Conservation (phyloP, 2,888 invertebrate genomes). For the Caenorhabditis sp. region DNA sequence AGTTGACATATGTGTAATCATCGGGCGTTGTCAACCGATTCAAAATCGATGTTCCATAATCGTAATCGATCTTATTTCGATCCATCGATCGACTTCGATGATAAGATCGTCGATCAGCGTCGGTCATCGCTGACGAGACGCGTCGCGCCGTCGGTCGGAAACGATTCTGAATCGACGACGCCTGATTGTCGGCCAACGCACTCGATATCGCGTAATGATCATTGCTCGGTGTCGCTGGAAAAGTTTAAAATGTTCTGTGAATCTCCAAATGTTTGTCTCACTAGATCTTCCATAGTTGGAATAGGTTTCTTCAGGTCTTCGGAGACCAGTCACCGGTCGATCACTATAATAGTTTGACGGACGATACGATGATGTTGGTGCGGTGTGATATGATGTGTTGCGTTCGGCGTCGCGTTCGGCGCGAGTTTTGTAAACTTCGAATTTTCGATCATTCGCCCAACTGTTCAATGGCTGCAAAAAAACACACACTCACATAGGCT, state of each 20-base stretch:
- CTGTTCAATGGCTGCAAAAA: constrained; percentile 3
- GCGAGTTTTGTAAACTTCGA: constrained; percentile 68
- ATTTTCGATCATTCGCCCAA: constrained; percentile 61
- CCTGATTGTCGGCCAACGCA: constrained; percentile 29
- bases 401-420: constrained; percentile 67
- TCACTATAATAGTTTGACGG: constrained; percentile 47
- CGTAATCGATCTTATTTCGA: constrained; percentile 44
- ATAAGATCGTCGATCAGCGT: constrained; percentile 48
- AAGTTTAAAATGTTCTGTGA: not conserved
- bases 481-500: not conserved
- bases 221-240: constrained; percentile 38
- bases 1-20: constrained; percentile 67
- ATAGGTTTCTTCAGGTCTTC: constrained; percentile 38
- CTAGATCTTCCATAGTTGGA: constrained; percentile 31
- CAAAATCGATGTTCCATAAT: constrained; percentile 23
- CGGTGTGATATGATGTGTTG: constrained; percentile 32
- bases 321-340: constrained; percentile 41
- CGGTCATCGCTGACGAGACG: constrained; percentile 52
- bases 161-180: constrained; percentile 30
- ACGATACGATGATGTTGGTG: constrained; percentile 40
- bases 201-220: constrained; percentile 36
- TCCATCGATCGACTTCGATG: constrained; percentile 54
- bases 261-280: not conserved
- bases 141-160: constrained; percentile 48
- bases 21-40: constrained; percentile 52